Conservation (phyloP, 92 coral and sea anemone species). For the Phenganax subtilis region DNA sequence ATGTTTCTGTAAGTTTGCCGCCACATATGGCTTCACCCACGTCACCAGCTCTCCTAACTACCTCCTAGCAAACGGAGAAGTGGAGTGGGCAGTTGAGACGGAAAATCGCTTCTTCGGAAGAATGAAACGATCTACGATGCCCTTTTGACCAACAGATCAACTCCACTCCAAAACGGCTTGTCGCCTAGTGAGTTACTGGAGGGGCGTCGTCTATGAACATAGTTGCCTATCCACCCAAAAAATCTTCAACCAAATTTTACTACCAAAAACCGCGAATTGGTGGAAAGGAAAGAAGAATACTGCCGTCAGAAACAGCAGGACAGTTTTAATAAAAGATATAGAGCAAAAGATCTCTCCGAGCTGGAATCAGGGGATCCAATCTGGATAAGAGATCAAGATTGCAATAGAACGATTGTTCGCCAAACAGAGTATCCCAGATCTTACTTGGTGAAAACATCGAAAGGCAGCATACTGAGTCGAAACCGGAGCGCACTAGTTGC, state of each 20-base stretch:
- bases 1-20: conserved; percentile 48
- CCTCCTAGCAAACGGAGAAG: conserved; percentile 49
- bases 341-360: conserved; percentile 42
- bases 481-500: background rate
- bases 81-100: conserved; percentile 43
- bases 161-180: conserved; percentile 16
- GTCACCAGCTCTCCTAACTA: conserved; percentile 56
- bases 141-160: conserved; percentile 18
- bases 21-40: conserved; percentile 45
- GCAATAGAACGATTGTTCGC: conserved; percentile 46
- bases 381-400: conserved; percentile 56
- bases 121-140: conserved; percentile 9
- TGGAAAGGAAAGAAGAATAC: conserved; percentile 47
- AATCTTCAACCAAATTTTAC: conserved; percentile 47
- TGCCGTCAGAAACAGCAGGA: conserved; percentile 42
- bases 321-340: conserved; percentile 50
- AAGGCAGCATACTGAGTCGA: conserved; percentile 9
- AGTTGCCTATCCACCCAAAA: conserved; percentile 43
- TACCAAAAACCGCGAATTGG: conserved; percentile 42
- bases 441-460: conserved; percentile 51
- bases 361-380: conserved; percentile 44
- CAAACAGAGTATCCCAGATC: conserved; percentile 54
- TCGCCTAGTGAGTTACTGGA: conserved; percentile 35
- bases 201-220: conserved; percentile 54
- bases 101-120: conserved; percentile 29